Conservation (phyloP, 2,888 invertebrate species). For the Trachelus troglodyta region DNA sequence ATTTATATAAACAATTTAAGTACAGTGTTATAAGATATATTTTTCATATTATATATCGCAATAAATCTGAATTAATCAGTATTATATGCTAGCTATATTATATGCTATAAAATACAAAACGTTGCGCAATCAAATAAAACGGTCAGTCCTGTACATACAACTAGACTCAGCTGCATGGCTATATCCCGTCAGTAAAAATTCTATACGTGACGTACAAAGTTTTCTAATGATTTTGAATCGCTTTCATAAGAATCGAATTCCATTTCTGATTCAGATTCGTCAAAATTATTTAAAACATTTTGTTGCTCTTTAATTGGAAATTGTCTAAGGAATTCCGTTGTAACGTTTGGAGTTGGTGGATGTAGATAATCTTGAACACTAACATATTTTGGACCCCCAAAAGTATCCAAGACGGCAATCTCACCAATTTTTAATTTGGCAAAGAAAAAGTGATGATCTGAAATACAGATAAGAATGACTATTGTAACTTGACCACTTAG, state of each 20-base stretch:
- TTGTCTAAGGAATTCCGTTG: conserved; percentile 24
- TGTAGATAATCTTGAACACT: conserved; percentile 73
- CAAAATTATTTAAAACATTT: not conserved
- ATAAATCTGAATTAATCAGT: not conserved
- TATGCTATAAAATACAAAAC: not conserved
- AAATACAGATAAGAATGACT: conserved; percentile 43
- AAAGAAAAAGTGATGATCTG: conserved; percentile 83
- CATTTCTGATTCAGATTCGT: not conserved
- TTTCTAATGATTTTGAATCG: not conserved
- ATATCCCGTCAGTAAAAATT: not conserved
- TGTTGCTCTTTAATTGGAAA: conserved; percentile 9
- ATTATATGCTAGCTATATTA: too few species aligned
- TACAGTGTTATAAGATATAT: not conserved
- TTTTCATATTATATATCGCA: not conserved
- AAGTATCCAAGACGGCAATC: conserved; percentile 82
- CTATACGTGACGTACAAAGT: not conserved
- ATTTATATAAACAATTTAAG: not conserved
- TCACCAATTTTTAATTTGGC: conserved; percentile 80
- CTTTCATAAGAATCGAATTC: not conserved
- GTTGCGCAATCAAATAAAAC: not conserved
- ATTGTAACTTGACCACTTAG: not conserved
- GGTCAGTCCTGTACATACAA: not conserved
- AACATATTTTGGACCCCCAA: conserved; percentile 82
- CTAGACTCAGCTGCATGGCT: too few species aligned
- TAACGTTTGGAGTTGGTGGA: conserved; percentile 34